phyloP scores from a whole-genome alignment of 2,888 invertebrate species.

The Galerucella nymphaeae region DNA sequence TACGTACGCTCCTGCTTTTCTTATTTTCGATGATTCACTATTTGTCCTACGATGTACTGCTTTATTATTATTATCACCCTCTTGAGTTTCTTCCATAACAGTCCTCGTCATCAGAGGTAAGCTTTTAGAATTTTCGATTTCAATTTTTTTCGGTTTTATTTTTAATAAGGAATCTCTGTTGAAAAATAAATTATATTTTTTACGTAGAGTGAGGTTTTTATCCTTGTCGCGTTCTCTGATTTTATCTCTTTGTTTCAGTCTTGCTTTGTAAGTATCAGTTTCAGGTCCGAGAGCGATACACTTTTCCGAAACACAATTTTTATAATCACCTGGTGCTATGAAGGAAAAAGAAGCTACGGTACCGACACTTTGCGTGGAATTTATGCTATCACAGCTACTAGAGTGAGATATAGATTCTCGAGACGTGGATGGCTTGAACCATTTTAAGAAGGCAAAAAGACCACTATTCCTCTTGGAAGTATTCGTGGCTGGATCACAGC shows the following conservation, averaged over 20 bases:
- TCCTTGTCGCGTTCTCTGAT: conserved; percentile 68
- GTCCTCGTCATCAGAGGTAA: conserved; percentile 63
- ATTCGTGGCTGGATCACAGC: conserved; percentile 61
- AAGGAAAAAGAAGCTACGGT: conserved; percentile 80
- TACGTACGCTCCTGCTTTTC: conserved; percentile 68
- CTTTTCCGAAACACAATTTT: conserved; percentile 45
- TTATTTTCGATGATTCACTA: conserved; percentile 72
- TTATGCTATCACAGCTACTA: conserved; percentile 72
- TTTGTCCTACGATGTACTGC: conserved; percentile 68
- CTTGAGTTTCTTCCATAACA: conserved; percentile 50
- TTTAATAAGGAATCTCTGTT: conserved; percentile 58
- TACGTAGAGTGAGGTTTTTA: conserved; percentile 71
- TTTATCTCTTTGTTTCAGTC: conserved; percentile 71
- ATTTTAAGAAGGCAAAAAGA: conserved; percentile 75
- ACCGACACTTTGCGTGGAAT: conserved; percentile 77
- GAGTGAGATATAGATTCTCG: conserved; percentile 62
- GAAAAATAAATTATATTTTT: conserved; percentile 73
- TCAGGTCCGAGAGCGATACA: conserved; percentile 69
- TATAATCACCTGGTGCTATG: conserved; percentile 69
- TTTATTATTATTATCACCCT: neutral
- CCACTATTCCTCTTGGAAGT: conserved; percentile 64
- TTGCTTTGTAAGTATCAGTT: conserved; percentile 73
- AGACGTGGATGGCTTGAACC: conserved; percentile 73
- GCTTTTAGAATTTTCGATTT: conserved; percentile 60
- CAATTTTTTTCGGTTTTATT: conserved; percentile 46